phyloP scores from a whole-genome alignment of 1,140 invertebrate genomes.

The Saxidomus purpurata region DNA sequence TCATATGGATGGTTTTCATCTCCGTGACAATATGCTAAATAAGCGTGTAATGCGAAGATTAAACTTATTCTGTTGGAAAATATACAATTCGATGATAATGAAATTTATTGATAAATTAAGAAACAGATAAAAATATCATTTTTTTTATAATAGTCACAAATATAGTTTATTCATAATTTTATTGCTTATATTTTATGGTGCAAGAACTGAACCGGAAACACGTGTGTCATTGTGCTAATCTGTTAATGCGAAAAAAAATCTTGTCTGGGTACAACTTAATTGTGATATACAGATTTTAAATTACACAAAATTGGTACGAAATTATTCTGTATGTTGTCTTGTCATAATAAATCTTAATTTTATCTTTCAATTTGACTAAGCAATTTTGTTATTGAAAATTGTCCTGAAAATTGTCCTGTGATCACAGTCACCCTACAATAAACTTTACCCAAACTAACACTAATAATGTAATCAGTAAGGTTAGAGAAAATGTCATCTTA shows the following conservation, averaged over 20 bases:
- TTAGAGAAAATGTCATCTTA: too few relatives aligned
- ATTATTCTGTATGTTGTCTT: background rate
- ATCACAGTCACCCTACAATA: too few relatives aligned
- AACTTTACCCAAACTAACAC: too few relatives aligned
- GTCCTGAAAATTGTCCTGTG: too few relatives aligned
- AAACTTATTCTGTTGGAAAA: too few relatives aligned
- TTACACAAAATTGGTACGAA: background rate
- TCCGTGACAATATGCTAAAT: slow-evolving; percentile 5
- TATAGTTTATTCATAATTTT: background rate
- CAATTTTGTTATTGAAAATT: slow-evolving; percentile 10
- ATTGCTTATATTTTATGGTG: background rate
- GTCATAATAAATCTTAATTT: background rate
- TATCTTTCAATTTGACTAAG: background rate
- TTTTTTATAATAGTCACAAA: background rate
- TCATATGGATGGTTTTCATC: slow-evolving; percentile 47
- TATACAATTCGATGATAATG: too few relatives aligned
- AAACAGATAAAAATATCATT: too few relatives aligned
- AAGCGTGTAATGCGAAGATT: background rate
- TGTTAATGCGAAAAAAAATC: background rate
- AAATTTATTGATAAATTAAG: too few relatives aligned
- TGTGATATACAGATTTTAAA: background rate
- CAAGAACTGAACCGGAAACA: background rate
- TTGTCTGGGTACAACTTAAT: background rate
- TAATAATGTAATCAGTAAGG: too few relatives aligned
- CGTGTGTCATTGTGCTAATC: background rate